Evolutionary conservation across 1,140 invertebrate species (phyloP), one percentile per base, ranked within the genome.

Genomic region (Eubasilissa regina): DNA sequence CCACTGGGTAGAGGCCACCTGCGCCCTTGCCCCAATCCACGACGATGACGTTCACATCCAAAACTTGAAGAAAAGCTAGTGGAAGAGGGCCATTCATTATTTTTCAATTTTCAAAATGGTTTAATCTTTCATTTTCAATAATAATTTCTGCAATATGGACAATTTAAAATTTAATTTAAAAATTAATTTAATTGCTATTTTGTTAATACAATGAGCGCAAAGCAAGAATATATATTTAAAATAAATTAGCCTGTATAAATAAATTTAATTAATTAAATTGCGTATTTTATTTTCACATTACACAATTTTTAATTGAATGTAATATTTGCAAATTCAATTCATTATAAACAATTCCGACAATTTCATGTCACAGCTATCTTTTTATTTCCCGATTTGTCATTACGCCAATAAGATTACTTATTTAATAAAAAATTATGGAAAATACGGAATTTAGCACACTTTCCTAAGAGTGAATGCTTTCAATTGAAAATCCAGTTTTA

Each of bases 31-130:
- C 83, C 90, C 91, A 92, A 78, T 92, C 90, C 0, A 92, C 86
- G 0, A 90, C 87, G 45, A 93, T 90, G 3, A 93, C 86, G 68
- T 93, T 93, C 21, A 85, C 87, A 62, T 90, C 87, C 3, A 84
- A 85, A 4, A 84, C 84, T 0, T 81, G 81, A 0, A 91, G 81
- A 66, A 89, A 90, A 0, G 87, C 90, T 80, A 81, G 8, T 68
- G 75, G 83, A 83, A 17, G 19, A 77, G n/a, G 21, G 25, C n/a
- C n/a, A n/a, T n/a, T n/a, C 4, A 8, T 0, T 64, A 21, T 17
- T 15, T 91, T 84, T 53, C 78, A 17, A 86, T 15, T 3, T 56
- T 3, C 7, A 53, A 53, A 12, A 12, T 53, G 0, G 0, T 53
- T 9, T 19, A 11, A 0, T 15, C 17, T 58, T 21, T 58, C 11